Conservation (phyloP, 2,888 invertebrate genomes). For the Leptinotarsa rubiginosa region DNA sequence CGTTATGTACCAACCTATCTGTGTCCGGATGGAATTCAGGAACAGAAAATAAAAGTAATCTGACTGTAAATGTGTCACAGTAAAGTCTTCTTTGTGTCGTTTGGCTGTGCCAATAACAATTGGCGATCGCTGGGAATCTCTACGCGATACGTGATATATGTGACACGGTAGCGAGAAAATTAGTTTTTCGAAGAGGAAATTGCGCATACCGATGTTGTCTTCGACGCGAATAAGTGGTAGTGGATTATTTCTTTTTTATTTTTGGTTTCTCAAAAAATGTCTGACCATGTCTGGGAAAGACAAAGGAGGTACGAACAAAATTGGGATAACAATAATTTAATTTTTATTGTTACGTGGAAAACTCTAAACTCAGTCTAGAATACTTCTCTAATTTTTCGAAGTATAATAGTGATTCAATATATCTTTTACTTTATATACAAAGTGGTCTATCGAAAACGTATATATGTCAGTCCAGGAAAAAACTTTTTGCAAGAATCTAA, state of each 20-base stretch:
- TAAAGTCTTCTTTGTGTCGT: slow-evolving; percentile 68
- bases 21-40: slow-evolving; percentile 41
- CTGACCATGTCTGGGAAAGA: background rate
- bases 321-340: background rate
- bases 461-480: no score
- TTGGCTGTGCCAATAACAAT: slow-evolving; percentile 63
- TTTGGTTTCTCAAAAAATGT: background rate
- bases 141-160: slow-evolving; percentile 66
- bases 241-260: background rate
- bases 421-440: no score
- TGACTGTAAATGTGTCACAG: slow-evolving; percentile 67
- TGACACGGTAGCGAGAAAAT: slow-evolving; percentile 65
- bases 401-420: no score
- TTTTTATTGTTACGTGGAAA: background rate
- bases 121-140: slow-evolving; percentile 57
- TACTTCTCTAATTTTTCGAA: no score
- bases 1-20: slow-evolving; percentile 26
- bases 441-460: no score
- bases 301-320: background rate
- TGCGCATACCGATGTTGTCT: slow-evolving; percentile 49
- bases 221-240: slow-evolving; percentile 13
- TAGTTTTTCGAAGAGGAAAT: slow-evolving; percentile 61
- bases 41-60: slow-evolving; percentile 67
- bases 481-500: no score
- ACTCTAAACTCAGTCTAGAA: no score